Evolutionary conservation across 2,797 vertebrate genomes (phyloP), one percentile per base, ranked within the genome.

Genomic region (Fringilla coelebs): DNA sequence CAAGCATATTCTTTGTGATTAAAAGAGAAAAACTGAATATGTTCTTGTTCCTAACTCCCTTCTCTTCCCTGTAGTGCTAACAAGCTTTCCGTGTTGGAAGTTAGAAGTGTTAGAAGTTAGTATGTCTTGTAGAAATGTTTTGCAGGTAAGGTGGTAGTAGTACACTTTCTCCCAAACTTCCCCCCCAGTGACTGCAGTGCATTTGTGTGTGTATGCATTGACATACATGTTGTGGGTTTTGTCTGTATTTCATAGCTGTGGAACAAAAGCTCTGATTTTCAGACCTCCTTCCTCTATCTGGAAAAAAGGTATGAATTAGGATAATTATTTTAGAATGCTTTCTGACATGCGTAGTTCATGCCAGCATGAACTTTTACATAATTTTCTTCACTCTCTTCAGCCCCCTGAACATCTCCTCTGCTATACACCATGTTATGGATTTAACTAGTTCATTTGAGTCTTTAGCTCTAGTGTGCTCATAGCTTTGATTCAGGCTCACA

Each of bases 181-280:
- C 9, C 8, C 16, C 36, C 22, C 28, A 2, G 9, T 67, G 72
- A 28, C 34, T 51, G 45, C 32, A 51, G 38, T 51, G 32, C 26
- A 9, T 36, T 11, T 54, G 15, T 34, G 15, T 28, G 28, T 31
- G 20, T 52, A 7, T 48, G 17, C 4, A 7, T 3, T 46, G 60
- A 49, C 11, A n/a, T 1, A 1, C 16, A 9, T 4, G 5, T 31
- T 3, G 1, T 79, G 20, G 2, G 10, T 29, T 65, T 86, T 46
- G 52, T 29, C 62, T 57, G 17, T 45, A 11, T 57, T 78, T 46
- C 34, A 10, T 45, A 21, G 41, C 15, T 61, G 17, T 1, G 7
- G 43, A 87, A 78, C 17, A 81, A 65, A 84, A 75, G 31, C 52
- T 77, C 41, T 61, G 18, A n/a, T 82, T 88, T 63, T 13, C 28